Conservation (phyloP, 2,113 vertebrate genomes). For the Osmerus mordax region DNA sequence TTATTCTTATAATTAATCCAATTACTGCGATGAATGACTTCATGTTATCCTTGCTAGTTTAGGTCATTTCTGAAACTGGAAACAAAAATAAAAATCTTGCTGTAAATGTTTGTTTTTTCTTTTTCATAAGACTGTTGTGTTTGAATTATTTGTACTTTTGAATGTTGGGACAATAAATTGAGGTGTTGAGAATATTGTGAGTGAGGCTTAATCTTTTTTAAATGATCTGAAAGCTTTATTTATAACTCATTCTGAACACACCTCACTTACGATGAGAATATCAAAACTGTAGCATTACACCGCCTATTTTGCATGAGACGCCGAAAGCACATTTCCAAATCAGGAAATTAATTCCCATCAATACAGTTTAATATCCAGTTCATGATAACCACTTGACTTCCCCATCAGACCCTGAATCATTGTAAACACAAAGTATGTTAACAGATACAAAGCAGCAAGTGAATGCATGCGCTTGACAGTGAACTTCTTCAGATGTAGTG, state of each 20-base stretch:
- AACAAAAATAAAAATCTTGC: slow-evolving; percentile 84
- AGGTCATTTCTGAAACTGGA: slow-evolving; percentile 96
- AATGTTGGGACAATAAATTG: slow-evolving; percentile 99
- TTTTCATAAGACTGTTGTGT: slow-evolving; percentile 95
- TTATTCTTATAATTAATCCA: slow-evolving; percentile 83
- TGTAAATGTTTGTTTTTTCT: slow-evolving; percentile 84
- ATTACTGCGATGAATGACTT: slow-evolving; percentile 98
- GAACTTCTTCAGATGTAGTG: no score
- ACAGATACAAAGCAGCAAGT: no score
- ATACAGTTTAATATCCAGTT: no score
- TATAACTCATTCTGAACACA: background rate
- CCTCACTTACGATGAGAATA: background rate
- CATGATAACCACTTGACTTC: no score
- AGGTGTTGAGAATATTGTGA: slow-evolving; percentile 83
- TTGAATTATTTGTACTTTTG: slow-evolving; percentile 99
- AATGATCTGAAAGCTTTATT: no score
- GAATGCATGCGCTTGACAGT: no score
- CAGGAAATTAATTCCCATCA: no score
- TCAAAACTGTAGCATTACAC: no score
- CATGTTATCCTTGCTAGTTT: slow-evolving; percentile 99
- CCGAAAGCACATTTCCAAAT: no score
- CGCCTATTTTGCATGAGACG: no score
- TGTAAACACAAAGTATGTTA: no score
- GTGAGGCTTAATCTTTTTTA: slow-evolving; percentile 29
- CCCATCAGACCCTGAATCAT: no score